Conservation (phyloP, 2,113 vertebrate species). For the Prietella phreatophila region DNA sequence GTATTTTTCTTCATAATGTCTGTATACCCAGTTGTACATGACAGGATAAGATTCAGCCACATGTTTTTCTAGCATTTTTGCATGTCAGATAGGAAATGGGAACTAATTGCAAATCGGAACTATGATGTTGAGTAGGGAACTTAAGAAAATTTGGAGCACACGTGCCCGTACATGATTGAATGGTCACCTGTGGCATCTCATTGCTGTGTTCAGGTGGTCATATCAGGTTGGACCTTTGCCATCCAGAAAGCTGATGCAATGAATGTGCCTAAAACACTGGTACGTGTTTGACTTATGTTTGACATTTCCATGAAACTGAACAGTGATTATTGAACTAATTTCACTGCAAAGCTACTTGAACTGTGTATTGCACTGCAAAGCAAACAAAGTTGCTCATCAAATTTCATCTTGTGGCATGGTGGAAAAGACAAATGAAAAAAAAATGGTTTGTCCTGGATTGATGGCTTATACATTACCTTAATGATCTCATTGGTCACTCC, state of each 20-base stretch:
- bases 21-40: neutral
- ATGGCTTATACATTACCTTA: constrained; percentile 1
- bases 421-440: neutral
- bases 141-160: neutral
- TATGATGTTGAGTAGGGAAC: neutral
- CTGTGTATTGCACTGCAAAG: neutral
- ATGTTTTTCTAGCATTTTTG: neutral
- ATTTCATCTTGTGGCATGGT: neutral
- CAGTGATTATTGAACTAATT: neutral
- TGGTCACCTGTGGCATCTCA: neutral
- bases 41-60: neutral
- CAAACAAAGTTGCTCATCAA: neutral
- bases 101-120: neutral
- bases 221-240: neutral
- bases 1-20: neutral
- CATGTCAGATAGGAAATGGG: neutral
- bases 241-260: too few relatives aligned
- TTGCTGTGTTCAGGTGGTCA: neutral
- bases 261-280: neutral
- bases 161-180: neutral
- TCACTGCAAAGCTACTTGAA: neutral
- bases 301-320: neutral
- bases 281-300: neutral
- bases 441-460: neutral
- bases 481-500: constrained; percentile 13